phyloP scores from a whole-genome alignment of 2,113 vertebrate genomes.

The Pan troglodytes region NHGRI_mPanTro3-v2.1_pri NC_072421.2:134862501-134863000 shows the following conservation, averaged over 20 bases:
- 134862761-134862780: background rate
- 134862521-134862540: background rate
- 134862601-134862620: background rate
- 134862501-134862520: slow-evolving; percentile 13
- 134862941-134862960: slow-evolving; percentile 56
- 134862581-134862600: slow-evolving; percentile 9
- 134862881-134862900: background rate
- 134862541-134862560: background rate
- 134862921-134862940: slow-evolving; percentile 16
- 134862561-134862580: slow-evolving; percentile 48
- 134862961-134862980: background rate
- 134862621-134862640: background rate
- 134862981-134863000: background rate
- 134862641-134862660: background rate
- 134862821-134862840: too few relatives aligned
- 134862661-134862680: background rate
- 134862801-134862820: background rate
- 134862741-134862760: background rate
- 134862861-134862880: background rate
- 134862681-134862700: background rate
- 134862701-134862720: background rate
- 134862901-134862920: background rate
- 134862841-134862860: background rate
- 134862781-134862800: background rate
- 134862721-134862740: background rate